A percentile compares a stretch with the other conserved stretches of the same genome.
Evolutionary conservation across 2,888 invertebrate species (phyloP).

Genomic region (Chloroclysta siterata): DNA sequence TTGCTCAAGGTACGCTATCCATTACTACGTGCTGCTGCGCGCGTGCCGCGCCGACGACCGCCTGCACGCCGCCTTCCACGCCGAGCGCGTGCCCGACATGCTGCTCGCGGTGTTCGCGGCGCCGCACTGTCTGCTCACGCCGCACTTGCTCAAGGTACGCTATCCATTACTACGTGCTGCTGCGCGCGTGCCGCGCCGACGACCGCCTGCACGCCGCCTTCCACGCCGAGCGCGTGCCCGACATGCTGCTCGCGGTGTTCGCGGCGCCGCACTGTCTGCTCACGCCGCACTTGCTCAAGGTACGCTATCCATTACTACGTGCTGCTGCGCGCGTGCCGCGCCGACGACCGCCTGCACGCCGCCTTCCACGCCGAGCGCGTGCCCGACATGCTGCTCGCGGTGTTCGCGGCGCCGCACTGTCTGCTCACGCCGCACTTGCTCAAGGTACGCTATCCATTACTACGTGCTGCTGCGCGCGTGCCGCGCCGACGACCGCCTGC

Average conservation of each 20-base stretch:
- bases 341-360: conserved; percentile 86
- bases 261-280: conserved; percentile 85
- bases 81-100: conserved; percentile 83
- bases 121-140: conserved; percentile 83
- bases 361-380: conserved; percentile 84
- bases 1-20: conserved; percentile 86
- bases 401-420: conserved; percentile 86
- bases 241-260: conserved; percentile 86
- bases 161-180: no score
- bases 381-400: conserved; percentile 85
- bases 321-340: conserved; percentile 84
- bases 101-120: conserved; percentile 87
- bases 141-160: conserved; percentile 85
- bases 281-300: conserved; percentile 85
- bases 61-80: conserved; percentile 85
- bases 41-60: conserved; percentile 86
- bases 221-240: conserved; percentile 81
- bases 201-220: conserved; percentile 86
- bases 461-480: conserved; percentile 84
- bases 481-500: conserved; percentile 85
- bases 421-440: conserved; percentile 85
- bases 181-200: conserved; percentile 86
- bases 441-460: no score
- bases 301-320: no score
- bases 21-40: conserved; percentile 83